Base-by-base conservation (phyloP, 2,888 invertebrate species). In the Drosophila nigricruria region DNA sequence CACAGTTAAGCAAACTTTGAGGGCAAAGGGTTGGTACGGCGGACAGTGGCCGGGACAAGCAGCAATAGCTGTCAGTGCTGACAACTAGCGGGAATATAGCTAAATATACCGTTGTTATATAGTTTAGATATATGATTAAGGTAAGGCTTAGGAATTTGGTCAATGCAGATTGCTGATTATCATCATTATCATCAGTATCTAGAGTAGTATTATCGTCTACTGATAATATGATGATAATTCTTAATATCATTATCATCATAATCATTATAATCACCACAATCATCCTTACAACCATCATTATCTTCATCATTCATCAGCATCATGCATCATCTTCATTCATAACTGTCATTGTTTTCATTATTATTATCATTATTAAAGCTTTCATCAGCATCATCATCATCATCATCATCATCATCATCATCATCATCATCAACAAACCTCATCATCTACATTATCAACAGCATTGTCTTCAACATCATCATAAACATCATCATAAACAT, bases 1-100 rank as follows among this genome's bases (percentile, higher is more conserved):
- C 78, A 80, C 89, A 83, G 84, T 89, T 89, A 89, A 89, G 73
- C 78, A 83, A 89, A 84, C 84, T 87, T 87, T 79, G 66, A 72
- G 87, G 81, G 62, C 72, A 63, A 70, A 75, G 80, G 82, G 79
- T 67, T 61, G 63, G 59, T 12, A 42, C 42, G 45, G 77, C 52
- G 72, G 53, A 70, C 65, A 70, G 47, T 45, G 54, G 12, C 27
- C 57, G 42, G 58, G 12, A 38, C 45, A 47, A 38, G 27, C 50
- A 45, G 63, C 47, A 71, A 64, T 56, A 57, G 57, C 47, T n/a
- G 47, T 3, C 79, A 81, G 70, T 64, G 47, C 23, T 18, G 61
- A 16, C 27, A 14, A 6, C 25, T 10, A 18, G 5, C 43, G 32
- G 30, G 12, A 66, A 36, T 20, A 1, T 32, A 18, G 69, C 70